Evolutionary conservation across 2,113 vertebrate species (phyloP).

Genomic region (Jaculus jaculus): DNA sequence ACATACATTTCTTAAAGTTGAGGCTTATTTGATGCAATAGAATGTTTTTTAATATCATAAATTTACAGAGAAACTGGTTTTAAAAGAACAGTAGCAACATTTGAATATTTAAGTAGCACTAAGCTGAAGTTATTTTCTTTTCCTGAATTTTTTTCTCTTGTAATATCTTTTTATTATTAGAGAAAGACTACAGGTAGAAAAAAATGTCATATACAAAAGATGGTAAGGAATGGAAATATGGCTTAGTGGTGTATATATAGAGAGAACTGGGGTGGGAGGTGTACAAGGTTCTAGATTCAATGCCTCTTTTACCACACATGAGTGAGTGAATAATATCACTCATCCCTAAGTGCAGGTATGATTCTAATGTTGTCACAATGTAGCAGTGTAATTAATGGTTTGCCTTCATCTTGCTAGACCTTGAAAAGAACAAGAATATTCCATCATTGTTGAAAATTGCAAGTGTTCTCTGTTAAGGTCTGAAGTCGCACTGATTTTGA

Average conservation of each 20-base stretch:
- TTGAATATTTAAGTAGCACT: constrained; percentile 1
- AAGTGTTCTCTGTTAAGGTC: neutral
- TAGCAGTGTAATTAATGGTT: neutral
- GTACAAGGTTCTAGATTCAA: neutral
- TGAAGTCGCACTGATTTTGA: neutral
- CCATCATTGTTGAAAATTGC: constrained; percentile 50
- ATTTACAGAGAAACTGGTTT: constrained; percentile 29
- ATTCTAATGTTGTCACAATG: neutral
- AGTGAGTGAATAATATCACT: neutral
- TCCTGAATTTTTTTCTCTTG: constrained; percentile 27
- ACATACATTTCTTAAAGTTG: constrained; percentile 26
- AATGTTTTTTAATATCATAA: neutral
- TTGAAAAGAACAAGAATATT: constrained; percentile 37
- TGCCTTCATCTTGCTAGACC: neutral
- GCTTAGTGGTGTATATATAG: neutral
- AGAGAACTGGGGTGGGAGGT: neutral
- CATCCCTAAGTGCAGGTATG: neutral
- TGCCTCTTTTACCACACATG: neutral
- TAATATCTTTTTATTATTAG: neutral
- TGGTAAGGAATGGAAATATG: neutral
- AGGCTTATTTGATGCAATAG: constrained; percentile 16
- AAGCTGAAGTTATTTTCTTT: neutral
- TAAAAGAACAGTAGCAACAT: neutral
- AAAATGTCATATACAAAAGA: neutral
- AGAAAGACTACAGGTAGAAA: constrained; percentile 13